A percentile compares a stretch with the other conserved stretches of the same genome.
Evolutionary conservation across 2,113 vertebrate species (phyloP).

Genomic region (Rhinoptilus africanus): DNA sequence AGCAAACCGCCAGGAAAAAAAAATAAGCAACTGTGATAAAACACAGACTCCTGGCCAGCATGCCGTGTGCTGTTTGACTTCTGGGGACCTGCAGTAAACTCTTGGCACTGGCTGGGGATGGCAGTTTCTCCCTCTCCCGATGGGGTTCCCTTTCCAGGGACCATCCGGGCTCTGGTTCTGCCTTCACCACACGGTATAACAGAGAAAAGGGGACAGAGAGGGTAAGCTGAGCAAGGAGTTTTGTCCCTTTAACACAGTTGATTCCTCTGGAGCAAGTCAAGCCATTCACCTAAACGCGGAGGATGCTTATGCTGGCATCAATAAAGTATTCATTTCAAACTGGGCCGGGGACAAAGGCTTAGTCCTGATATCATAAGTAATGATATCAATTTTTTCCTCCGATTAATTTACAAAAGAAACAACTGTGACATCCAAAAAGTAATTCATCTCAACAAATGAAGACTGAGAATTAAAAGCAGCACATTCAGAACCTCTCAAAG

Average conservation of each 20-base stretch:
- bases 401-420: neutral
- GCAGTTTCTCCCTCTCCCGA: neutral
- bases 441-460: neutral
- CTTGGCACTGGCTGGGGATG: neutral
- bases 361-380: neutral
- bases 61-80: neutral
- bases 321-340: neutral
- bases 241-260: neutral
- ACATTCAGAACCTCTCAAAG: neutral
- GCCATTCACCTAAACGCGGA: neutral
- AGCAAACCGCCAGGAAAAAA: neutral
- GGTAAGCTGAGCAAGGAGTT: neutral
- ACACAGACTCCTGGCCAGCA: neutral
- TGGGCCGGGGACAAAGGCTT: neutral
- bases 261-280: neutral
- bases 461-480: neutral
- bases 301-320: neutral
- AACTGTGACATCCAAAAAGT: neutral
- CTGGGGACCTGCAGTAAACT: neutral
- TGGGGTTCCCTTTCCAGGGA: neutral
- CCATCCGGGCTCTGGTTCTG: neutral
- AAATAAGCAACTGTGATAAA: neutral
- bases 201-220: neutral
- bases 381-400: neutral
- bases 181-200: neutral